These are phyloP conservation scores for Epizoanthus scotinus DNA, from an alignment of 92 coral and sea anemone genomes.

Conservation along the genomic window DNA sequence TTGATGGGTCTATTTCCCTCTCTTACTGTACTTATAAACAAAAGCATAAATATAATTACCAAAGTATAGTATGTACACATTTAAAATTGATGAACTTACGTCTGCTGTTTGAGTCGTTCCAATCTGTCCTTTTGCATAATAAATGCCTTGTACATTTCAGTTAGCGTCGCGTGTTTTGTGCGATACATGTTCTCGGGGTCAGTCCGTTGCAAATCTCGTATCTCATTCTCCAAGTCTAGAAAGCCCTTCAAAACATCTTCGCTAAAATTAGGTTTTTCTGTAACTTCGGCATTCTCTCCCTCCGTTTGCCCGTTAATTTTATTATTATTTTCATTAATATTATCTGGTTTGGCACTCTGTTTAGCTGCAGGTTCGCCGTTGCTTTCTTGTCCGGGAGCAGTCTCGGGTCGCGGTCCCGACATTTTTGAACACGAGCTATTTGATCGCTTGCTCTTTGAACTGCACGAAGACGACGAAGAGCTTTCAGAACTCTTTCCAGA, in stretches of 20 bases:
- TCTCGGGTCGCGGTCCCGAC: slow-evolving; percentile 11
- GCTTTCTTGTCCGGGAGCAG: slow-evolving; percentile 32
- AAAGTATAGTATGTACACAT: not conserved
- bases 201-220: slow-evolving; percentile 64
- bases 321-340: not conserved
- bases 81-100: slow-evolving; percentile 61
- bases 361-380: slow-evolving; percentile 27
- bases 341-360: slow-evolving; percentile 36
- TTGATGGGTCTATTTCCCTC: too few relatives aligned
- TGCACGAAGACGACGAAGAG: slow-evolving; percentile 17
- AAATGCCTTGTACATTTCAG: slow-evolving; percentile 67
- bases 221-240: slow-evolving; percentile 74
- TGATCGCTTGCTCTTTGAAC: not conserved
- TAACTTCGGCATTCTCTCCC: slow-evolving; percentile 43
- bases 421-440: not conserved
- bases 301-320: slow-evolving; percentile 20
- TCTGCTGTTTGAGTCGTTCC: slow-evolving; percentile 75
- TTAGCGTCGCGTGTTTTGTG: slow-evolving; percentile 60
- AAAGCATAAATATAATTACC: too few relatives aligned
- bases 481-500: slow-evolving; percentile 3
- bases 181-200: slow-evolving; percentile 59
- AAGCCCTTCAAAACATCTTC: slow-evolving; percentile 79
- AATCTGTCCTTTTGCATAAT: slow-evolving; percentile 54
- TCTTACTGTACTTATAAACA: too few relatives aligned
- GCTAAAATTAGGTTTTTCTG: slow-evolving; percentile 76